Evolutionary conservation across 2,888 invertebrate species (phyloP).

Genomic region (Ferrisia virgata): DNA sequence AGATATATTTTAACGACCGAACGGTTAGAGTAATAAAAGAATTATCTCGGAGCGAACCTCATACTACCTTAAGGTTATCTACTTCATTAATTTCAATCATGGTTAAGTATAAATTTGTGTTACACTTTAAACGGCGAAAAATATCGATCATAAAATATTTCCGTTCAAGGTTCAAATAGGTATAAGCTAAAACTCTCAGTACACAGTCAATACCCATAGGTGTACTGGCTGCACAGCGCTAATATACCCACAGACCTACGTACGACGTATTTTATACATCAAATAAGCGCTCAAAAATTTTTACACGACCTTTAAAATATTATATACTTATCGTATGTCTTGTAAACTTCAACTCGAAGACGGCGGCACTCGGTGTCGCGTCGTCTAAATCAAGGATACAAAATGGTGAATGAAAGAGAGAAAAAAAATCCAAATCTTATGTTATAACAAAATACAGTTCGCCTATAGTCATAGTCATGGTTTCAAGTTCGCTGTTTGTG

Average conservation of each 20-base stretch:
- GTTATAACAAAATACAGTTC: background rate
- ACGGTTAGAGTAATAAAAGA: conserved; percentile 17
- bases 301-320: background rate
- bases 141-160: conserved; percentile 26
- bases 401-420: background rate
- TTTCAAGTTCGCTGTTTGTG: background rate
- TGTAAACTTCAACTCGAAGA: background rate
- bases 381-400: background rate
- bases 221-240: too few relatives aligned
- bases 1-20: conserved; percentile 17
- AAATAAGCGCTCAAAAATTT: background rate
- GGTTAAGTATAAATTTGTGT: conserved; percentile 26
- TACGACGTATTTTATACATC: background rate
- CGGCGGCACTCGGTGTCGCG: too few relatives aligned
- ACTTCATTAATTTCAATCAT: conserved; percentile 28
- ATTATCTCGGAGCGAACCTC: conserved; percentile 12
- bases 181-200: background rate
- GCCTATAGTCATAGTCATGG: background rate
- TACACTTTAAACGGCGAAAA: conserved; percentile 16
- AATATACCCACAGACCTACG: too few relatives aligned
- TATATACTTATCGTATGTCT: too few relatives aligned
- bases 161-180: conserved; percentile 15
- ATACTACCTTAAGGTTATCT: conserved; percentile 30
- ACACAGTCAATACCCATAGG: too few relatives aligned
- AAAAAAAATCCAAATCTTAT: background rate